Percentiles rank a stretch among this genome's conserved stretches.
Evolutionary conservation across 64 coral and sea anemone species (phyloP).

Genomic region (Porites australiensis): DNA sequence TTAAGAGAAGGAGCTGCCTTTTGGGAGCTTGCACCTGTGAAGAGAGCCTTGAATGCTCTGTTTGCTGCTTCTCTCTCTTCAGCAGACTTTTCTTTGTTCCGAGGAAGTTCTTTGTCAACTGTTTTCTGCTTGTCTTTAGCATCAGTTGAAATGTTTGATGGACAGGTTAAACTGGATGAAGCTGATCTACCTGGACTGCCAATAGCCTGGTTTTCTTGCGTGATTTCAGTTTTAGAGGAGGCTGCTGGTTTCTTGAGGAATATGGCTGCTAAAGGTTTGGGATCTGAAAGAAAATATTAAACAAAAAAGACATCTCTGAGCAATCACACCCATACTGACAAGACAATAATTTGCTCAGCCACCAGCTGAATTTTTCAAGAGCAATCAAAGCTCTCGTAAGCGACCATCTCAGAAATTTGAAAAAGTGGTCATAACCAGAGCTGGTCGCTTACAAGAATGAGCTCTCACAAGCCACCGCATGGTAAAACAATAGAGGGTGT

Average conservation of each 20-base stretch:
- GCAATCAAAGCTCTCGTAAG: too few relatives aligned
- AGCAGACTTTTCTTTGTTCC: neutral
- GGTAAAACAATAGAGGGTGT: too few relatives aligned
- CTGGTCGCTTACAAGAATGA: too few relatives aligned
- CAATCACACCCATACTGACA: neutral
- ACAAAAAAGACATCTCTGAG: neutral
- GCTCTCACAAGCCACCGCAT: too few relatives aligned
- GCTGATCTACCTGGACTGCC: neutral
- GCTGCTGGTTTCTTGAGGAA: slow-evolving; percentile 51
- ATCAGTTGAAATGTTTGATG: neutral
- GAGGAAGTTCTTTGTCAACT: neutral
- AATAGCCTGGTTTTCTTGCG: neutral
- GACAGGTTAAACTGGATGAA: neutral
- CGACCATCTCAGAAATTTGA: too few relatives aligned
- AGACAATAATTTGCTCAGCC: too few relatives aligned
- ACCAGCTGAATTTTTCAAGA: too few relatives aligned
- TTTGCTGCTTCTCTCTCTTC: slow-evolving; percentile 51
- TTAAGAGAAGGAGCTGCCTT: slow-evolving; percentile 4
- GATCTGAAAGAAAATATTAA: slow-evolving; percentile 29
- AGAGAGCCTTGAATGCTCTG: slow-evolving; percentile 56
- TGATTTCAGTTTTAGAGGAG: neutral
- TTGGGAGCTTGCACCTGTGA: slow-evolving; percentile 22
- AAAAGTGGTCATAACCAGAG: too few relatives aligned
- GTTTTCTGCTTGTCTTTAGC: neutral
- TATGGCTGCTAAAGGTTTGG: slow-evolving; percentile 56